Evolutionary conservation across 2,888 invertebrate genomes (phyloP).

Genomic region (Empis stercorea): DNA sequence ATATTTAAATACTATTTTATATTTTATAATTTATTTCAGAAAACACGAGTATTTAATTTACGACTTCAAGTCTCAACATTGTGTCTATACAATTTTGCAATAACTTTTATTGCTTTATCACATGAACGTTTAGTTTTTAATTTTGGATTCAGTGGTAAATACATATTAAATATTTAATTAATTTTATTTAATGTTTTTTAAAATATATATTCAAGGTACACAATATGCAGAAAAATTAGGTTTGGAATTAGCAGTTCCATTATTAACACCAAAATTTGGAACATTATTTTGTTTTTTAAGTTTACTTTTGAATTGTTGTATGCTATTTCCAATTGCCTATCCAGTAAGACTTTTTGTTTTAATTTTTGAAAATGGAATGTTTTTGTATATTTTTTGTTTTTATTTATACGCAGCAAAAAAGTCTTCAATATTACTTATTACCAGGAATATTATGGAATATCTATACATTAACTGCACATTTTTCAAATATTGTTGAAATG

Average conservation of each 20-base stretch:
- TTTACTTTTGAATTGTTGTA: conserved; percentile 15
- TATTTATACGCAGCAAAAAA: conserved; percentile 11
- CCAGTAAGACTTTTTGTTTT: conserved; percentile 14
- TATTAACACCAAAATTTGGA: conserved; percentile 19
- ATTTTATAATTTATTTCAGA: not conserved
- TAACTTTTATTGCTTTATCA: conserved; percentile 1
- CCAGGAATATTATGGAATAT: conserved; percentile 20
- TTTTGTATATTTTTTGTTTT: not conserved
- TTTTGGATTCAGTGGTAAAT: not conserved
- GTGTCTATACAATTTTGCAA: conserved; percentile 7
- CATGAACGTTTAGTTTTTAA: conserved; percentile 6
- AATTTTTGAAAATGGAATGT: not conserved
- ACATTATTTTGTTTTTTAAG: conserved; percentile 16
- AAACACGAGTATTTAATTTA: conserved; percentile 7
- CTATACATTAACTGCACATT: conserved; percentile 17
- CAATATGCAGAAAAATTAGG: conserved; percentile 17
- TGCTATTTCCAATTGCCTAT: conserved; percentile 13
- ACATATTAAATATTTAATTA: not conserved
- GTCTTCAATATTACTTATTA: conserved; percentile 15
- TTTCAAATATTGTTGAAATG: conserved; percentile 18
- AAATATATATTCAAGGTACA: no score
- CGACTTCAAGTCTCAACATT: conserved; percentile 8
- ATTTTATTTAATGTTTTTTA: not conserved
- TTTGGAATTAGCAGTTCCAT: conserved; percentile 15
- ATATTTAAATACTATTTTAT: no score